Evolutionary conservation across 2,797 vertebrate genomes (phyloP).

Genomic region (Pseudochirops cupreus): DNA sequence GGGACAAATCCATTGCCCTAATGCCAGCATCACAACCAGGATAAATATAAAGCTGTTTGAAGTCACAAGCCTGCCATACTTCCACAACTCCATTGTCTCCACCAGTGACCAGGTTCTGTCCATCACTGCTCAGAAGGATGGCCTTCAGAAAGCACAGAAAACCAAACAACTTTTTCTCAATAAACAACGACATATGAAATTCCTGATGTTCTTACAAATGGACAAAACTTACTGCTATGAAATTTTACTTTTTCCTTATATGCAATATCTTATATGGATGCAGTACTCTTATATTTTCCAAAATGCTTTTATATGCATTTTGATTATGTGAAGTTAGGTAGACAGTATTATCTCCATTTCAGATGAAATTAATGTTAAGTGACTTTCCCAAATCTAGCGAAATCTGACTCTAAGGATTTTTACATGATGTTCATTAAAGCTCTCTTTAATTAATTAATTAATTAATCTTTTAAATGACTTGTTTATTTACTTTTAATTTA

Average conservation of each 20-base stretch:
- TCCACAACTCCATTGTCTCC: constrained; percentile 98
- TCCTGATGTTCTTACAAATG: not conserved
- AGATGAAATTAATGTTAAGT: not conserved
- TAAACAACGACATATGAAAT: not conserved
- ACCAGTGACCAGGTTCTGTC: constrained; percentile 98
- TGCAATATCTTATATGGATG: not conserved
- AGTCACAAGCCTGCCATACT: constrained; percentile 99
- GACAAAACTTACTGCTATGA: not conserved
- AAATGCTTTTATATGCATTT: not conserved
- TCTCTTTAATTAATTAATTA: not conserved
- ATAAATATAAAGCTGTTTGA: constrained; percentile 99
- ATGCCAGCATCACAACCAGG: constrained; percentile 99
- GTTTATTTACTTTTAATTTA: no score
- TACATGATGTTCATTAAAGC: not conserved
- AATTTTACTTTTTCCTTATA: not conserved
- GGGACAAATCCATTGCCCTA: constrained; percentile 98
- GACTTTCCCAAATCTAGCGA: not conserved
- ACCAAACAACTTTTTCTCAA: constrained; percentile 1
- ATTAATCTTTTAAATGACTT: no score
- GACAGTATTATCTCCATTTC: not conserved
- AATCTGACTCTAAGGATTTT: not conserved
- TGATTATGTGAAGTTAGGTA: not conserved
- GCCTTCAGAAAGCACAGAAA: constrained; percentile 87
- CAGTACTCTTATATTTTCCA: not conserved
- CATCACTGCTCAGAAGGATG: constrained; percentile 97